A percentile compares a stretch with the other conserved stretches of the same genome.
These are phyloP conservation scores for Archaeoteleia sp. DNA, from an alignment of 2,888 invertebrate genomes.

Conservation along the genomic window DNA sequence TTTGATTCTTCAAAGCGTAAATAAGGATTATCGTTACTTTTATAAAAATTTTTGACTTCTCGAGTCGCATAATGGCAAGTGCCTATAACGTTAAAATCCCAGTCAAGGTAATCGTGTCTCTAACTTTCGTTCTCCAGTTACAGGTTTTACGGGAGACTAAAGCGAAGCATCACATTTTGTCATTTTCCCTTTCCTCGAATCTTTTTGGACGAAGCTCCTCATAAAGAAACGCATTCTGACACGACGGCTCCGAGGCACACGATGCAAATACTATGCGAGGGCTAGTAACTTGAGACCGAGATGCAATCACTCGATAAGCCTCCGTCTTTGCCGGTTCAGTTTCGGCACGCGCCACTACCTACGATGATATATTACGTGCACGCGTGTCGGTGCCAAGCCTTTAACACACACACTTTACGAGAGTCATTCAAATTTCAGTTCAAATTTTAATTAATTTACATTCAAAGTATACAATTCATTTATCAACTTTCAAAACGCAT, in stretches of 20 bases:
- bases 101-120: slow-evolving; percentile 59
- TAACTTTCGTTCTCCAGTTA: slow-evolving; percentile 47
- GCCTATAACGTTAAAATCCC: slow-evolving; percentile 49
- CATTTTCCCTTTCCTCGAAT: slow-evolving; percentile 42
- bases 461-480: too few relatives aligned
- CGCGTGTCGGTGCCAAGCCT: slow-evolving; percentile 40
- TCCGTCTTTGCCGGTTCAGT: slow-evolving; percentile 56
- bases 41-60: slow-evolving; percentile 42
- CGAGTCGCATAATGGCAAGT: slow-evolving; percentile 48
- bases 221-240: slow-evolving; percentile 21
- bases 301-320: slow-evolving; percentile 45
- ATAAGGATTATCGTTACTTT: slow-evolving; percentile 47
- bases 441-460: too few relatives aligned
- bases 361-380: slow-evolving; percentile 45
- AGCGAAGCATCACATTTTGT: slow-evolving; percentile 40
- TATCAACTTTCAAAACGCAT: too few relatives aligned
- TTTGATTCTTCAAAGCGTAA: slow-evolving; percentile 38
- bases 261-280: slow-evolving; percentile 17
- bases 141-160: slow-evolving; percentile 31
- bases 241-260: slow-evolving; percentile 19
- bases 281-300: slow-evolving; percentile 42
- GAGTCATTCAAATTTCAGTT: too few relatives aligned
- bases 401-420: too few relatives aligned
- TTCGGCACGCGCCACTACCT: slow-evolving; percentile 68
- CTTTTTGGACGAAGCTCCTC: slow-evolving; percentile 20